A percentile compares a stretch with the other conserved stretches of the same genome.
Evolutionary conservation across 2,113 vertebrate species (phyloP).

Genomic region (Nymphicus hollandicus): DNA sequence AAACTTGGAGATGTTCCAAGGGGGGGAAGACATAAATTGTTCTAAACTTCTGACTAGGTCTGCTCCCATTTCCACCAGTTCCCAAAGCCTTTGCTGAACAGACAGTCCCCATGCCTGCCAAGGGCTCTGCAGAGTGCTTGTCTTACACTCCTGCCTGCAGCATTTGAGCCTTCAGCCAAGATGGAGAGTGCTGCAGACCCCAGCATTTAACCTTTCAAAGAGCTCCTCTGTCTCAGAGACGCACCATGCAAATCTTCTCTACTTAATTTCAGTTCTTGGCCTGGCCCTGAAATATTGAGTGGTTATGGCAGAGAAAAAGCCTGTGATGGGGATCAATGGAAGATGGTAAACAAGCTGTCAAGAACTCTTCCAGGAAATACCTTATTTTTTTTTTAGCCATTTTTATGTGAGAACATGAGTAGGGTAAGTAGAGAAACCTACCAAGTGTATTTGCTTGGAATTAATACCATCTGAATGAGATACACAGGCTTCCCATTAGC

Average conservation of each 20-base stretch:
- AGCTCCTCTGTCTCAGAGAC: not conserved
- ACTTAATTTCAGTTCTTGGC: not conserved
- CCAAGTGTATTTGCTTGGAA: conserved; percentile 3
- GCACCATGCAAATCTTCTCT: not conserved
- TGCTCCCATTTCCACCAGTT: not conserved
- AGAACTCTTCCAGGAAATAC: conserved; percentile 52
- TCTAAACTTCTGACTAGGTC: not conserved
- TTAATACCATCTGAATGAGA: conserved; percentile 26
- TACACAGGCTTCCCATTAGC: not conserved
- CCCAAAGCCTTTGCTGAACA: not conserved
- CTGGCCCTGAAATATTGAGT: not conserved
- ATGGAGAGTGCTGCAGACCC: not conserved
- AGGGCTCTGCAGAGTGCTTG: not conserved
- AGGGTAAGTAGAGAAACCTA: conserved; percentile 21
- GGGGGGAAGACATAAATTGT: not conserved
- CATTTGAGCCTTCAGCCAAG: not conserved
- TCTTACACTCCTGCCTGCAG: not conserved
- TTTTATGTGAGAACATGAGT: conserved; percentile 41
- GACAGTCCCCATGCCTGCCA: not conserved
- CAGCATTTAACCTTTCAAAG: not conserved
- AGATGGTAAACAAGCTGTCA: conserved; percentile 44
- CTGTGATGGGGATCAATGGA: conserved; percentile 42
- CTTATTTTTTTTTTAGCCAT: not conserved
- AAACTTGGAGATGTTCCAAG: not conserved
- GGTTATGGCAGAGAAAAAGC: not conserved